Conservation (phyloP, 2,797 vertebrate species). For the Rachycentron canadum region DNA sequence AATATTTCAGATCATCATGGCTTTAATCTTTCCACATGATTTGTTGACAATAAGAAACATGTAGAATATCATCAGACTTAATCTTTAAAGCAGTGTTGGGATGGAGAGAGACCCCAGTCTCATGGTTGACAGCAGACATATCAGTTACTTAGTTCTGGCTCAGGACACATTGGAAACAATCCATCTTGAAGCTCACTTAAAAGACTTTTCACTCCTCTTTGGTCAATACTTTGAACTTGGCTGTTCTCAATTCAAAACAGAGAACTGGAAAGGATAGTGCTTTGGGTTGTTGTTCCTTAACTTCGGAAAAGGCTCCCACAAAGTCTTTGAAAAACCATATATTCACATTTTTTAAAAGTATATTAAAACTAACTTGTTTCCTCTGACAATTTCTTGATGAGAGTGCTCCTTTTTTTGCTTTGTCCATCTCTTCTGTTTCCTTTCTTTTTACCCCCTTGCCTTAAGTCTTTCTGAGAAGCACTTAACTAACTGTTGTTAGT, state of each 20-base stretch:
- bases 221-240: not conserved
- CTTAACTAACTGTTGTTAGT: not conserved
- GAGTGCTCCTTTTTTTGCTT: not conserved
- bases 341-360: not conserved
- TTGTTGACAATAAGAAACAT: not conserved
- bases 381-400: not conserved
- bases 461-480: not conserved
- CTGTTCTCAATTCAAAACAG: not conserved
- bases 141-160: slow-evolving; percentile 16
- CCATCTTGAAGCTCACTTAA: not conserved
- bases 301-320: not conserved
- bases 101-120: not conserved
- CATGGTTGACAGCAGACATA: slow-evolving; percentile 2
- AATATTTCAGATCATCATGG: not conserved
- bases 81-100: not conserved
- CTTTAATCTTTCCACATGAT: not conserved
- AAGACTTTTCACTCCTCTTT: not conserved
- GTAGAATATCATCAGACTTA: not conserved
- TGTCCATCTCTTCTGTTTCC: not conserved
- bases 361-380: not conserved
- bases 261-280: not conserved
- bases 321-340: not conserved
- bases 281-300: not conserved
- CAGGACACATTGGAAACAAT: not conserved
- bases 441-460: not conserved